Conservation (phyloP, 2,888 invertebrate species). For the Caenorhabditis sinica region DNA sequence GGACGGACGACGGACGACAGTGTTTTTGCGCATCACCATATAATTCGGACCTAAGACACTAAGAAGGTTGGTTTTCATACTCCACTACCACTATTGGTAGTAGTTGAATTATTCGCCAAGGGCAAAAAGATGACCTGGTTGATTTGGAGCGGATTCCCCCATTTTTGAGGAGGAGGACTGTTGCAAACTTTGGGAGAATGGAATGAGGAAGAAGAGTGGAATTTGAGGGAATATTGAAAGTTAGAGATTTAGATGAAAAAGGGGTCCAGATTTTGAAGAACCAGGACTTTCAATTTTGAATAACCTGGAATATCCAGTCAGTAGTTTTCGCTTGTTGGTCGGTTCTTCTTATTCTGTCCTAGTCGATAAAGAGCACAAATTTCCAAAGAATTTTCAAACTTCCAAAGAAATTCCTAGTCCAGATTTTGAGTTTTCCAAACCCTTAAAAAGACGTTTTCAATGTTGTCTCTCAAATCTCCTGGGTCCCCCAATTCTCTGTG, state of each 20-base stretch:
- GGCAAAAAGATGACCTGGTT: slow-evolving; percentile 44
- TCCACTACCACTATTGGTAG: neutral
- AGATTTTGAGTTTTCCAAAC: too few species aligned
- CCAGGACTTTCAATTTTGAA: too few species aligned
- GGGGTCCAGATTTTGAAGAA: neutral
- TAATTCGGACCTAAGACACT: slow-evolving; percentile 45
- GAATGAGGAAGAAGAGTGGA: neutral
- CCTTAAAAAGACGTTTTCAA: too few species aligned
- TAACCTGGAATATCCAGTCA: too few species aligned
- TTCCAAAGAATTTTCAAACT: too few species aligned
- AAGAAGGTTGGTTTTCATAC: slow-evolving; percentile 42
- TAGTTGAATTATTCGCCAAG: slow-evolving; percentile 20
- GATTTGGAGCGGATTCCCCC: slow-evolving; percentile 1
- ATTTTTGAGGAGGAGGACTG: neutral
- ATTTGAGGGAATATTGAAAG: neutral
- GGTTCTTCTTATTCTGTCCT: too few species aligned
- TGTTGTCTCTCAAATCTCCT: too few species aligned
- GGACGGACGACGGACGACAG: slow-evolving; percentile 1
- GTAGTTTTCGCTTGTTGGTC: too few species aligned
- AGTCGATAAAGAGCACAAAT: too few species aligned
- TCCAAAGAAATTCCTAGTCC: too few species aligned
- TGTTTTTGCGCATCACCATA: slow-evolving; percentile 41
- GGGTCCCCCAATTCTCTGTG: too few species aligned
- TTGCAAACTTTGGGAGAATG: slow-evolving; percentile 6
- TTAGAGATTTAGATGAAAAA: neutral